Conservation (phyloP, 2,113 vertebrate species). For the Psittacula cyanocephala region DNA sequence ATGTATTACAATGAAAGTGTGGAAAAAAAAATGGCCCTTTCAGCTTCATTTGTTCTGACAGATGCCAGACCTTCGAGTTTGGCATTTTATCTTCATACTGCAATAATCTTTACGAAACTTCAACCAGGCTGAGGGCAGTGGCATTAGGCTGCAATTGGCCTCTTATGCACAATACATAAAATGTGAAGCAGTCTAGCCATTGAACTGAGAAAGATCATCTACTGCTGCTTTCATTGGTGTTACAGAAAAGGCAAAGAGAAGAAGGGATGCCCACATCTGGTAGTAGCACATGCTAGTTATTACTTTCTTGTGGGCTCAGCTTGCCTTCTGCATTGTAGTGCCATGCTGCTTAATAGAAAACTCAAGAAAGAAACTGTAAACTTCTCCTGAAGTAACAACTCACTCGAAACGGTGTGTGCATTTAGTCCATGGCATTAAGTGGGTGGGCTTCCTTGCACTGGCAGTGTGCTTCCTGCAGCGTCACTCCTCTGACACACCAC, state of each 20-base stretch:
- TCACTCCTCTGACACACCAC: background rate
- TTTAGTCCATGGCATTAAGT: background rate
- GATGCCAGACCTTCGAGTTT: slow-evolving; percentile 26
- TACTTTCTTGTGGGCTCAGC: background rate
- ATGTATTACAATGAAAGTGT: background rate
- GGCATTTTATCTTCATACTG: slow-evolving; percentile 36
- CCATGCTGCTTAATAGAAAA: background rate
- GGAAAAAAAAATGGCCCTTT: background rate
- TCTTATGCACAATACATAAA: background rate
- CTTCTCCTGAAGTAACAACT: background rate
- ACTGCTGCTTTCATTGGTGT: background rate
- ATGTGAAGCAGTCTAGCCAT: background rate
- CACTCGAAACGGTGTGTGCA: accelerated
- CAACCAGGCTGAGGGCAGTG: slow-evolving; percentile 14
- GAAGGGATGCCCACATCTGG: background rate
- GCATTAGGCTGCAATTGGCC: background rate
- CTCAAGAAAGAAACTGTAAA: background rate
- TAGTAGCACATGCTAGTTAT: background rate
- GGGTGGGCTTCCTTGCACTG: background rate
- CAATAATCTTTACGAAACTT: slow-evolving; percentile 34
- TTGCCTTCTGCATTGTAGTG: background rate
- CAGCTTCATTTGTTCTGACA: slow-evolving; percentile 49
- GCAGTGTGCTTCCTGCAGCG: background rate
- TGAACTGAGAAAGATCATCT: background rate
- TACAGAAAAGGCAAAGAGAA: background rate